phyloP scores from a whole-genome alignment of 1,140 invertebrate species.

The Diprion similis region DNA sequence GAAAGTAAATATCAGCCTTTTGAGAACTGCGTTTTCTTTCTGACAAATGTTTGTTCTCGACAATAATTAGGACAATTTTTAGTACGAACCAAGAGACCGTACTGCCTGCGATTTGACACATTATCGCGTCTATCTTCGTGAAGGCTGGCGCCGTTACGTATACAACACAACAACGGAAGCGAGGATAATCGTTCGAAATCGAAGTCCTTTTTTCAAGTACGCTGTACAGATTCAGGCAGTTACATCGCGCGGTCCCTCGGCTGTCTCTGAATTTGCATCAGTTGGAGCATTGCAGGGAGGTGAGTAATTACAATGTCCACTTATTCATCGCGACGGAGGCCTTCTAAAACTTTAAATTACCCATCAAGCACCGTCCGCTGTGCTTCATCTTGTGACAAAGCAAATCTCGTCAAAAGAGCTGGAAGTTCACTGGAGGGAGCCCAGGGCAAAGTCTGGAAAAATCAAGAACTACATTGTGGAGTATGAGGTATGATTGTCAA shows the following conservation, averaged over 20 bases:
- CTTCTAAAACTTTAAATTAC: background rate
- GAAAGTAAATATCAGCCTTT: constrained; percentile 10
- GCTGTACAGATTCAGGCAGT: constrained; percentile 14
- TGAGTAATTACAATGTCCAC: background rate
- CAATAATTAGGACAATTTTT: background rate
- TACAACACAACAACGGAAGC: constrained; percentile 9
- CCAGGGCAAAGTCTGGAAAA: constrained; percentile 6
- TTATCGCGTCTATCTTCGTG: constrained; percentile 12
- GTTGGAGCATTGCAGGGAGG: constrained; percentile 12
- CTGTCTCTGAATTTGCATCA: background rate
- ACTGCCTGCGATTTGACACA: constrained; percentile 12
- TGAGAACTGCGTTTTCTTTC: background rate
- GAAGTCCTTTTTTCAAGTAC: constrained; percentile 10
- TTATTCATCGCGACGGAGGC: background rate
- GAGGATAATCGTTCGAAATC: background rate
- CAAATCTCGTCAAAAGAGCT: constrained; percentile 5
- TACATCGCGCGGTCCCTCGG: constrained; percentile 3
- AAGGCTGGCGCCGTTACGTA: constrained; percentile 14
- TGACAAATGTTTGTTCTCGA: background rate
- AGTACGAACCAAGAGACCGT: constrained; percentile 13
- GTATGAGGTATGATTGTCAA: background rate
- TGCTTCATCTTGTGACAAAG: background rate
- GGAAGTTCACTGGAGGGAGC: constrained; percentile 9
- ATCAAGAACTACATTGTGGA: constrained; percentile 8
- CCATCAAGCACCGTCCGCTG: constrained; percentile 9